phyloP scores from a whole-genome alignment of 2,888 invertebrate species.

The Coleophora deauratella region DNA sequence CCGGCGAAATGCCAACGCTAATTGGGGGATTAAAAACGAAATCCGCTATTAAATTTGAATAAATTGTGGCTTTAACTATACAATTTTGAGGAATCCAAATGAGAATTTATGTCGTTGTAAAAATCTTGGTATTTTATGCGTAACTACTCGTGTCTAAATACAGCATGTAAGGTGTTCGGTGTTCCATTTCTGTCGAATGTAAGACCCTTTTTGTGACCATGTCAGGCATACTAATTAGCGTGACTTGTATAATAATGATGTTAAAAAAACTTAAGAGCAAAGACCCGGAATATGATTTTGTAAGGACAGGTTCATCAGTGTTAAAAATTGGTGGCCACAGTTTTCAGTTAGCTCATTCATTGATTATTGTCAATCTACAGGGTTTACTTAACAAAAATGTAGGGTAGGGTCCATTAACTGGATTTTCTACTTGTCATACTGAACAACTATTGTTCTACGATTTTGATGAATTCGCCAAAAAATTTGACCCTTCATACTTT shows the following conservation, averaged over 20 bases:
- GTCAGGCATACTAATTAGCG: constrained; percentile 36
- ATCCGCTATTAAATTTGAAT: constrained; percentile 20
- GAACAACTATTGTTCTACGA: too few species aligned
- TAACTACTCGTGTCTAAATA: constrained; percentile 6
- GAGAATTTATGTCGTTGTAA: constrained; percentile 10
- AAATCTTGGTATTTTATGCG: constrained; percentile 13
- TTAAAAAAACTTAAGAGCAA: too few species aligned
- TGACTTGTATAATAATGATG: constrained; percentile 19
- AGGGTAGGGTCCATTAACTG: too few species aligned
- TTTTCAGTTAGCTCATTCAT: too few species aligned
- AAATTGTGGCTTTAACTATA: constrained; percentile 5
- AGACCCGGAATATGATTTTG: too few species aligned
- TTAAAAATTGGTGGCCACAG: too few species aligned
- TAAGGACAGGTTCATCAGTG: too few species aligned
- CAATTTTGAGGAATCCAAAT: constrained; percentile 9
- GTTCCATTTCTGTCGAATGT: constrained; percentile 6
- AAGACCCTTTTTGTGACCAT: constrained; percentile 13
- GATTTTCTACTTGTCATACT: too few species aligned
- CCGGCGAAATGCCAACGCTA: constrained; percentile 5
- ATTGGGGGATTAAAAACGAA: constrained; percentile 14
- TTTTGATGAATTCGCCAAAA: too few species aligned
- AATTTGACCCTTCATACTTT: too few species aligned
- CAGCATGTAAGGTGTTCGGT: constrained; percentile 4
- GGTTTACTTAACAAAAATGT: too few species aligned
- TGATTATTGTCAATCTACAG: too few species aligned